phyloP scores from a whole-genome alignment of 2,797 vertebrate genomes.

The Iguana delicatissima region DNA sequence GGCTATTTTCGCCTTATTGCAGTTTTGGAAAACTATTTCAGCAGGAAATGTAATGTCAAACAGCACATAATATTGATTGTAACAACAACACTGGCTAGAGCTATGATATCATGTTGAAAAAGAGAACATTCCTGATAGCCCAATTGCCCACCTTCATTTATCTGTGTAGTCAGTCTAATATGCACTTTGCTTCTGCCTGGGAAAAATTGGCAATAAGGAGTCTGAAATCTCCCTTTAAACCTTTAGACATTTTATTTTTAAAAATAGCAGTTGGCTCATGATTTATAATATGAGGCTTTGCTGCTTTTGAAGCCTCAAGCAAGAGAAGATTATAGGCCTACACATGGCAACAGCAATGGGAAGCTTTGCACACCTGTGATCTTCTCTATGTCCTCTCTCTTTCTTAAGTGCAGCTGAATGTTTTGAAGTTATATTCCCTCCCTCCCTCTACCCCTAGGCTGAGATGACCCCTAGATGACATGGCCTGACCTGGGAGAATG shows the following conservation, averaged over 20 bases:
- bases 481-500: slow-evolving; percentile 42
- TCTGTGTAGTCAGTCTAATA: slow-evolving; percentile 8
- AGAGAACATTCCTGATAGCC: neutral
- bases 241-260: slow-evolving; percentile 9
- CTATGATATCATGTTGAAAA: neutral
- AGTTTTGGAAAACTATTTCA: neutral
- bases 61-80: neutral
- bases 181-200: neutral
- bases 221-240: slow-evolving; percentile 21
- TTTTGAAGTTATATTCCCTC: slow-evolving; percentile 1
- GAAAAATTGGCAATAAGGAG: slow-evolving; percentile 28
- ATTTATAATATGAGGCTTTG: slow-evolving; percentile 53
- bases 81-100: neutral
- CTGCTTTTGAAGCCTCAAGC: slow-evolving; percentile 54
- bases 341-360: slow-evolving; percentile 41
- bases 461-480: slow-evolving; percentile 38
- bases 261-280: slow-evolving; percentile 19
- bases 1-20: neutral
- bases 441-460: slow-evolving; percentile 41
- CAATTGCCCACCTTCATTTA: neutral
- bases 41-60: neutral
- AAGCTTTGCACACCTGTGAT: slow-evolving; percentile 55
- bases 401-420: slow-evolving; percentile 32
- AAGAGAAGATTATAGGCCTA: slow-evolving; percentile 54
- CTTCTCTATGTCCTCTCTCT: slow-evolving; percentile 44